A percentile compares a stretch with the other conserved stretches of the same genome.
Conservation (phyloP, 2,113 vertebrate genomes). For the Myocastor coypus region DNA sequence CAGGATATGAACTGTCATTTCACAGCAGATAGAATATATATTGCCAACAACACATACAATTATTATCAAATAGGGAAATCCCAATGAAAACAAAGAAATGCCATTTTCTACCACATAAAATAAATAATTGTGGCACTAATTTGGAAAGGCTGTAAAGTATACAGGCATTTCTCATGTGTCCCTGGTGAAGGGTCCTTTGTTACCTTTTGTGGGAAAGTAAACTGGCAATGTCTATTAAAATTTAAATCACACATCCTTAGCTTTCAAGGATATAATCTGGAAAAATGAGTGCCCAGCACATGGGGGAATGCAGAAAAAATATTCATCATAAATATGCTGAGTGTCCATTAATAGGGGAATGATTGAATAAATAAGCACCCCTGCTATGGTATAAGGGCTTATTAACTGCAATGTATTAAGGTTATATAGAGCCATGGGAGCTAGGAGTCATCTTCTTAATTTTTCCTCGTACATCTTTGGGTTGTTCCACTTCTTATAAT, state of each 20-base stretch:
- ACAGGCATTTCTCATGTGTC: constrained; percentile 5
- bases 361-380: background rate
- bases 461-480: background rate
- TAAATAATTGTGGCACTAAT: background rate
- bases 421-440: background rate
- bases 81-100: background rate
- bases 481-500: background rate
- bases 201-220: constrained; percentile 18
- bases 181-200: background rate
- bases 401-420: background rate
- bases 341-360: background rate
- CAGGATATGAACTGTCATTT: background rate
- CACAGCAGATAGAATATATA: background rate
- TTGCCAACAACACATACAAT: background rate
- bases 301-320: background rate
- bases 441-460: background rate
- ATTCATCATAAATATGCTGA: background rate
- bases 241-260: background rate
- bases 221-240: background rate
- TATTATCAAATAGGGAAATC: background rate
- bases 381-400: background rate
- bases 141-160: background rate
- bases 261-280: constrained; percentile 1
- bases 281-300: background rate
- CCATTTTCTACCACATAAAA: background rate